Evolutionary conservation across 1,140 invertebrate species (phyloP).

Genomic region (Araneus ventricosus): DNA sequence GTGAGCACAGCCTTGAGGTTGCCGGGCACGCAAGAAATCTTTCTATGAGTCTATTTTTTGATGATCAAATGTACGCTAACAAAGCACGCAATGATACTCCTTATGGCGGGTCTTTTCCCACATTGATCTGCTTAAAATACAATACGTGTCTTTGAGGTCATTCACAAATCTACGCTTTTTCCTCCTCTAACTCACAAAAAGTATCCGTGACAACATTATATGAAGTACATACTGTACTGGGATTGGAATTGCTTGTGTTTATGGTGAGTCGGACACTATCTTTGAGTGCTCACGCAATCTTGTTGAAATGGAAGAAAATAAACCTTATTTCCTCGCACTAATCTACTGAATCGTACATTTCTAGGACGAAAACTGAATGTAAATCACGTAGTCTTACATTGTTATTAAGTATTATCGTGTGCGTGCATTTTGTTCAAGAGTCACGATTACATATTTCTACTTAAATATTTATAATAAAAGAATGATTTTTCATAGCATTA

Average conservation of each 20-base stretch:
- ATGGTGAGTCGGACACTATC: neutral
- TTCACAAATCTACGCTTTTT: neutral
- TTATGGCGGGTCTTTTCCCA: neutral
- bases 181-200: neutral
- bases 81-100: neutral
- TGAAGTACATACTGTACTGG: neutral
- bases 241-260: slow-evolving; percentile 9
- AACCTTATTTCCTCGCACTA: neutral
- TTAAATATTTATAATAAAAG: neutral
- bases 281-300: slow-evolving; percentile 11
- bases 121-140: slow-evolving; percentile 10
- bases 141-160: slow-evolving; percentile 5
- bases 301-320: neutral
- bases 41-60: neutral
- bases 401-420: too few relatives aligned
- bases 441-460: neutral
- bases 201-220: neutral
- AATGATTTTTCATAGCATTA: too few relatives aligned
- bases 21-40: neutral
- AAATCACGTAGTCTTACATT: neutral
- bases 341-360: neutral
- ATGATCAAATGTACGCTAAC: neutral
- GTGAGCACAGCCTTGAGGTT: neutral
- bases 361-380: neutral
- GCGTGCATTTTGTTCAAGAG: neutral